Evolutionary conservation across 2,888 invertebrate species (phyloP).

Genomic region (Chaetogeoica ovagalla): DNA sequence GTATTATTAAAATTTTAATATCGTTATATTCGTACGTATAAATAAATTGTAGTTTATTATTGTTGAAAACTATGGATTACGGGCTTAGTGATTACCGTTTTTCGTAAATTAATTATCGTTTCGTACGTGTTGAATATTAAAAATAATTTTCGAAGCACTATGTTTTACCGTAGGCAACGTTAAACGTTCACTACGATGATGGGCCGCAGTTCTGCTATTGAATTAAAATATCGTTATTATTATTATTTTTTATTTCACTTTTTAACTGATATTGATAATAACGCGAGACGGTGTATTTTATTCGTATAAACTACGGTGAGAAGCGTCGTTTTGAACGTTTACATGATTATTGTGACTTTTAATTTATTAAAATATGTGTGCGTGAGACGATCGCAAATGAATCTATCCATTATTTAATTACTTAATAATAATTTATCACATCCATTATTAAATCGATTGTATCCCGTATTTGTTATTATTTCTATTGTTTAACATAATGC

Average conservation of each 20-base stretch:
- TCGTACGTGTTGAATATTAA: too few relatives aligned
- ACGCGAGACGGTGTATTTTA: too few relatives aligned
- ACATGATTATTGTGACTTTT: not conserved
- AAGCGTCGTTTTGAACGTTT: not conserved
- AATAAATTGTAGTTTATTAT: slow-evolving; percentile 1
- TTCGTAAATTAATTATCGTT: too few relatives aligned
- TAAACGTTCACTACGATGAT: too few relatives aligned
- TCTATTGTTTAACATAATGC: too few relatives aligned
- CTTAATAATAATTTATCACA: slow-evolving; percentile 22
- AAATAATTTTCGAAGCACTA: too few relatives aligned
- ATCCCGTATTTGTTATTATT: not conserved
- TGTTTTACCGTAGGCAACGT: too few relatives aligned
- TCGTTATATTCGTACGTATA: not conserved
- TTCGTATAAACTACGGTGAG: too few relatives aligned
- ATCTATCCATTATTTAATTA: slow-evolving; percentile 12
- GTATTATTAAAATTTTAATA: not conserved
- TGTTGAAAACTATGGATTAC: not conserved
- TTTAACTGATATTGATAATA: too few relatives aligned
- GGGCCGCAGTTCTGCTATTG: too few relatives aligned
- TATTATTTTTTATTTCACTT: too few relatives aligned
- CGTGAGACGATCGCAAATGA: not conserved
- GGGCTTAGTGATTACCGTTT: not conserved
- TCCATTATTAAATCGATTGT: not conserved
- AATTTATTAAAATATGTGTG: not conserved
- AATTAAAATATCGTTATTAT: too few relatives aligned